Percentiles rank a stretch among this genome's conserved stretches.
Evolutionary conservation across 37 sponge, comb jelly and placozoan genomes (phyloP).

Genomic region (Petrosia ficiformis): DNA sequence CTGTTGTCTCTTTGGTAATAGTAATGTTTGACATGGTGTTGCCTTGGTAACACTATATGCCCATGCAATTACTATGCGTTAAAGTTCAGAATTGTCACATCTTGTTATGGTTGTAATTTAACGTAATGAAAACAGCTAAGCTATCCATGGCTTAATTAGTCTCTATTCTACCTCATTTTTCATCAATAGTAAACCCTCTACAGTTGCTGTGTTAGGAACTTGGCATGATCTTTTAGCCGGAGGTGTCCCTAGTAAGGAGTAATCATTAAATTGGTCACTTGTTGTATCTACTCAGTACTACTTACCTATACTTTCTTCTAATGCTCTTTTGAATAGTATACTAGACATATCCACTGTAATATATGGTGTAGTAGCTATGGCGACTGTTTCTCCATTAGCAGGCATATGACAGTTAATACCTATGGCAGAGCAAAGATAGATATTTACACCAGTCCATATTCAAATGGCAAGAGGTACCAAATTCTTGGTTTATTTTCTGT

Average conservation of each 20-base stretch:
- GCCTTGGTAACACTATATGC: too few relatives aligned
- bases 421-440: not conserved
- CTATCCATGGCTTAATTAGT: too few relatives aligned
- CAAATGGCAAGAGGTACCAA: slow-evolving; percentile 49
- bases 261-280: not conserved
- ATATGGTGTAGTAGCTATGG: slow-evolving; percentile 70
- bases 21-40: too few relatives aligned
- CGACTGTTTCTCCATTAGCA: slow-evolving; percentile 87
- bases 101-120: too few relatives aligned
- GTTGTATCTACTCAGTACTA: too few relatives aligned
- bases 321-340: slow-evolving; percentile 63
- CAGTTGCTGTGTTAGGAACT: slow-evolving; percentile 9
- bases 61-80: too few relatives aligned
- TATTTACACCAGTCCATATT: not conserved
- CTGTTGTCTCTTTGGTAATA: too few relatives aligned
- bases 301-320: slow-evolving; percentile 46
- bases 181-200: slow-evolving; percentile 59
- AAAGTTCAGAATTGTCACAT: too few relatives aligned
- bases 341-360: slow-evolving; percentile 67
- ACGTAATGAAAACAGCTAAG: too few relatives aligned
- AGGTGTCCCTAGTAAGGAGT: slow-evolving; percentile 19
- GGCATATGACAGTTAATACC: slow-evolving; percentile 81
- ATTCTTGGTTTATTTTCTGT: slow-evolving; percentile 76
- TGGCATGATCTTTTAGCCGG: slow-evolving; percentile 39
- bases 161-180: slow-evolving; percentile 50